Conservation (phyloP, 2,888 invertebrate species). For the Napeogenes inachia region DNA sequence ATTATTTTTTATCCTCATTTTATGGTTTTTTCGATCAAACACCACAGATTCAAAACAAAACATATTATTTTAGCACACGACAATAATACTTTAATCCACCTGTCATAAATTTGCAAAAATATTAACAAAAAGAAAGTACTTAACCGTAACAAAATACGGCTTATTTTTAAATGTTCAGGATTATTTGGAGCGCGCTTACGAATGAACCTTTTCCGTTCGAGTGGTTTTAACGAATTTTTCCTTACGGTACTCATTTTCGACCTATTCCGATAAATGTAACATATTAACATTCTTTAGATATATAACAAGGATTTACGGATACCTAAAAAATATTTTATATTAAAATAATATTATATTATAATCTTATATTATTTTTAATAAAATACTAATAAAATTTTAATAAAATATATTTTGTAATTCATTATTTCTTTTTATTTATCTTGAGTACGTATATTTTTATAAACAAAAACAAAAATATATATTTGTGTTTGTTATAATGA, state of each 20-base stretch:
- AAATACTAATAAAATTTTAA: too few relatives aligned
- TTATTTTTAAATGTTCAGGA: constrained; percentile 2
- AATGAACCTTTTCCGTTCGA: constrained; percentile 30
- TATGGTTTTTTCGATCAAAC: background rate
- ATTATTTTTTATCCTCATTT: background rate
- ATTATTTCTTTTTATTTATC: too few relatives aligned
- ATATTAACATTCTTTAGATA: constrained; percentile 23
- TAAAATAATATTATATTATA: background rate
- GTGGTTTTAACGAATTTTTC: constrained; percentile 25
- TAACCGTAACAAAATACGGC: constrained; percentile 1
- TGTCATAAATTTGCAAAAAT: background rate
- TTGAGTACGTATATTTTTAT: too few relatives aligned
- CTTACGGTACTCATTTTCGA: constrained; percentile 24
- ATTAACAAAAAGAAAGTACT: background rate
- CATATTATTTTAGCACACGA: background rate
- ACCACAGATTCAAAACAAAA: background rate
- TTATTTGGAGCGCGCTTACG: background rate
- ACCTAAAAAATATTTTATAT: constrained; percentile 1
- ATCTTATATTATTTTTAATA: too few relatives aligned
- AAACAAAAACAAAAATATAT: too few relatives aligned
- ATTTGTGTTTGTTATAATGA: too few relatives aligned
- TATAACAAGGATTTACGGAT: background rate
- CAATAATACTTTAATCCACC: constrained; percentile 4
- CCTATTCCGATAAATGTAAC: constrained; percentile 25
- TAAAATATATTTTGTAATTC: too few relatives aligned